These are phyloP conservation scores for Tenebrio molitor DNA, from an alignment of 1,140 invertebrate species.

Conservation along the genomic window DNA sequence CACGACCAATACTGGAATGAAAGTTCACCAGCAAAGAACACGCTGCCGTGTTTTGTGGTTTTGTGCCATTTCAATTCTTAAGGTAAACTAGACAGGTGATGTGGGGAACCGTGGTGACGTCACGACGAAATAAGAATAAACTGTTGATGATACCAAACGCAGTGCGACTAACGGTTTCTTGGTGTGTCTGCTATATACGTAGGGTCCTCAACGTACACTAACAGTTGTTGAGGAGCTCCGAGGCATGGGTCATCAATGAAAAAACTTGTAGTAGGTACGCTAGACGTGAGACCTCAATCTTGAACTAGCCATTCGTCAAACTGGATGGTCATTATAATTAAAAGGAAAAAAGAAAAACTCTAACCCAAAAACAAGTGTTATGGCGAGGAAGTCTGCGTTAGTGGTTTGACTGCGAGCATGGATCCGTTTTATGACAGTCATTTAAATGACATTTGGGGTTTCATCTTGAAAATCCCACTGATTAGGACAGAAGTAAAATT, in stretches of 20 bases:
- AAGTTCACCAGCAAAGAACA: conserved; percentile 39
- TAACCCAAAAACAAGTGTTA: too few relatives aligned
- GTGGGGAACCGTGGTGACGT: conserved; percentile 43
- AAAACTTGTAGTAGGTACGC: conserved; percentile 7
- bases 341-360: too few relatives aligned
- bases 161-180: conserved; percentile 34
- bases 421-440: too few relatives aligned
- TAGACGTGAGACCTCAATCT: neutral
- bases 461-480: too few relatives aligned
- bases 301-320: too few relatives aligned
- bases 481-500: too few relatives aligned
- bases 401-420: too few relatives aligned
- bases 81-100: conserved; percentile 47
- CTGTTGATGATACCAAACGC: conserved; percentile 42
- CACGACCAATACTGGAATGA: conserved; percentile 40
- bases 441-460: too few relatives aligned
- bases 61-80: conserved; percentile 45
- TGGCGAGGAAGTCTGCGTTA: too few relatives aligned
- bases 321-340: too few relatives aligned
- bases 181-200: conserved; percentile 7
- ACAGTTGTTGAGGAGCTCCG: neutral
- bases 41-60: conserved; percentile 41
- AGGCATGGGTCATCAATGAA: conserved; percentile 1
- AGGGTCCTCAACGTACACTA: too few relatives aligned
- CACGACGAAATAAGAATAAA: conserved; percentile 22